Conservation (phyloP, 2,113 vertebrate species). For the Gopherus flavomarginatus region DNA sequence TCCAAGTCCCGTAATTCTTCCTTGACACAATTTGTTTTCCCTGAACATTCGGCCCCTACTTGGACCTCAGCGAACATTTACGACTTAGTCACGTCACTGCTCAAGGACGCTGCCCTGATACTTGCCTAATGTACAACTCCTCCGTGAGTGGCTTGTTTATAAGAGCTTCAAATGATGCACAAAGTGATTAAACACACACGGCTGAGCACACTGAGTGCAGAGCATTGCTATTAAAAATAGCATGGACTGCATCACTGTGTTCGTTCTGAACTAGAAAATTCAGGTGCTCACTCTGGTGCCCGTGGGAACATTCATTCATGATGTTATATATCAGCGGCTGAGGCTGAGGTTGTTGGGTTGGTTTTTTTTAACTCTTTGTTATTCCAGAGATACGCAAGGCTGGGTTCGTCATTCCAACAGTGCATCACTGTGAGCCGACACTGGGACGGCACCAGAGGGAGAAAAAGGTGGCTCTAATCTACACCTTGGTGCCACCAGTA, state of each 20-base stretch:
- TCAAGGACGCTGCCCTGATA: background rate
- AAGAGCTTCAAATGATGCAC: conserved; percentile 47
- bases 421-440: background rate
- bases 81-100: conserved; percentile 66
- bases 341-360: background rate
- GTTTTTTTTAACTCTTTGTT: background rate
- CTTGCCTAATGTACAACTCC: conserved; percentile 38
- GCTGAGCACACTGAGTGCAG: conserved; percentile 48
- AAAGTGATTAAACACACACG: background rate
- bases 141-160: conserved; percentile 60
- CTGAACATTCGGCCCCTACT: conserved; percentile 68
- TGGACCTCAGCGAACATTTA: conserved; percentile 65
- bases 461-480: background rate
- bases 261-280: conserved; percentile 44
- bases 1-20: conserved; percentile 48
- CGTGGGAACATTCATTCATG: conserved; percentile 52
- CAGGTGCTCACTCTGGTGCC: background rate
- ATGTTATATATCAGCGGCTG: conserved; percentile 37
- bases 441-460: background rate
- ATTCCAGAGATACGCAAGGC: background rate
- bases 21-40: conserved; percentile 81
- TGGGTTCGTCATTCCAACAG: background rate
- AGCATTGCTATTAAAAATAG: conserved; percentile 46
- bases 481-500: background rate
- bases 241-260: conserved; percentile 29